phyloP scores from a whole-genome alignment of 2,888 invertebrate species.

The Drosophila diplacantha region DNA sequence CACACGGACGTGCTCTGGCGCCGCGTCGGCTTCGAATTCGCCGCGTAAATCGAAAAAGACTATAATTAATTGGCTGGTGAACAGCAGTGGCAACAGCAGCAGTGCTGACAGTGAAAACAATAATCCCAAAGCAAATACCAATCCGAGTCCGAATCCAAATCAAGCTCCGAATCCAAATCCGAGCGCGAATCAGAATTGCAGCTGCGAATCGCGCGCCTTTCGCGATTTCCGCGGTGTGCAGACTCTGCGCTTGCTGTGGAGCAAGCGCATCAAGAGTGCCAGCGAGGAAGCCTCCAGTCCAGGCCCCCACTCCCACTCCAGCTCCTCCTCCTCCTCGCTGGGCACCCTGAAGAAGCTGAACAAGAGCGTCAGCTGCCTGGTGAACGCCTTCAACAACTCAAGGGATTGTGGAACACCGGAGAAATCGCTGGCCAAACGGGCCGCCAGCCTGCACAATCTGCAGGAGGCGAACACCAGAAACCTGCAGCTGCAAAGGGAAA shows the following conservation, averaged over 20 bases:
- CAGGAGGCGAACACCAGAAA: constrained; percentile 37
- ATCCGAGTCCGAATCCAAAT: constrained; percentile 21
- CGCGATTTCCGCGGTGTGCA: constrained; percentile 76
- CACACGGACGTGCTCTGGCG: constrained; percentile 4
- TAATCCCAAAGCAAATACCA: constrained; percentile 28
- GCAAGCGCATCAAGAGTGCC: constrained; percentile 74
- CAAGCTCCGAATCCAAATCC: constrained; percentile 24
- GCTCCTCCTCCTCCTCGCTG: constrained; percentile 31
- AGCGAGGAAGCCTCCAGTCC: constrained; percentile 48
- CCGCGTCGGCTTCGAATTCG: constrained; percentile 25
- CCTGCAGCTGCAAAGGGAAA: constrained; percentile 58
- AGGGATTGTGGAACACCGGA: constrained; percentile 48
- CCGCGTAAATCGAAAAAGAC: constrained; percentile 70
- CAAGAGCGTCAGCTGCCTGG: constrained; percentile 73
- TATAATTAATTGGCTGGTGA: constrained; percentile 74
- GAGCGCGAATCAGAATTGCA: constrained; percentile 40
- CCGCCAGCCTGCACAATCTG: constrained; percentile 74
- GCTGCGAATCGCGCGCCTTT: constrained; percentile 59
- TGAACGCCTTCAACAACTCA: constrained; percentile 60
- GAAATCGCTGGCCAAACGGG: constrained; percentile 63
- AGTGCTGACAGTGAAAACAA: constrained; percentile 37
- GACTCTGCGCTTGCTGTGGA: constrained; percentile 76
- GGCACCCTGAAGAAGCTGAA: constrained; percentile 65
- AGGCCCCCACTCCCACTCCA: constrained; percentile 19
- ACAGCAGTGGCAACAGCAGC: constrained; percentile 48